Conservation (phyloP, 2,113 vertebrate genomes). For the Jacana jacana region DNA sequence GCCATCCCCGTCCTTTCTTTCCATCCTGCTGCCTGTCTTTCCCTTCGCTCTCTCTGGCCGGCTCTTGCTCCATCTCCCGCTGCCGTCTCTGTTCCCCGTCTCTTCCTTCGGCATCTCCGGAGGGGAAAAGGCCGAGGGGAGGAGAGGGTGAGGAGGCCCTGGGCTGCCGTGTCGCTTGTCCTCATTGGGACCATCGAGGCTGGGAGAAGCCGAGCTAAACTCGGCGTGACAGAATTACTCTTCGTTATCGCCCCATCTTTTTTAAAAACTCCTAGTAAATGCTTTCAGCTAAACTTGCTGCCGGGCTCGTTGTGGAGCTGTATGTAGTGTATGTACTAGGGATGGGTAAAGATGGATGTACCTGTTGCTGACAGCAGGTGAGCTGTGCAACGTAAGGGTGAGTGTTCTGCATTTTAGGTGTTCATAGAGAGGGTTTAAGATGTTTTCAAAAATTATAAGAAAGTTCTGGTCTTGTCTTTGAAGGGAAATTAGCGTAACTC, state of each 20-base stretch:
- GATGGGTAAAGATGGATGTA: neutral
- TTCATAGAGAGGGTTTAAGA: accelerated
- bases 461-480: neutral
- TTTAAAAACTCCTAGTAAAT: neutral
- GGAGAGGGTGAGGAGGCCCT: neutral
- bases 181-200: neutral
- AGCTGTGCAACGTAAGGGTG: neutral
- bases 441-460: neutral
- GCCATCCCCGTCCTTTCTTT: neutral
- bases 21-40: too few species aligned
- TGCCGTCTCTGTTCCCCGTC: neutral
- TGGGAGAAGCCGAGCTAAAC: too few species aligned
- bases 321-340: accelerated
- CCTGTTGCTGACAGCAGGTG: neutral
- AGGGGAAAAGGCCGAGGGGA: neutral
- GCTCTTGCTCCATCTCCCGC: neutral
- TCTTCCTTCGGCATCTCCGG: neutral
- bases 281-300: neutral
- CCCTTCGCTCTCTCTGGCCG: too few species aligned
- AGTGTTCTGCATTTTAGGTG: neutral
- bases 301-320: neutral
- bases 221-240: neutral
- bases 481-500: neutral
- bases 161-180: neutral
- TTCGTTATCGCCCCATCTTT: neutral